Evolutionary conservation across 2,113 vertebrate genomes (phyloP).

Genomic region (Microtus richardsoni): DNA sequence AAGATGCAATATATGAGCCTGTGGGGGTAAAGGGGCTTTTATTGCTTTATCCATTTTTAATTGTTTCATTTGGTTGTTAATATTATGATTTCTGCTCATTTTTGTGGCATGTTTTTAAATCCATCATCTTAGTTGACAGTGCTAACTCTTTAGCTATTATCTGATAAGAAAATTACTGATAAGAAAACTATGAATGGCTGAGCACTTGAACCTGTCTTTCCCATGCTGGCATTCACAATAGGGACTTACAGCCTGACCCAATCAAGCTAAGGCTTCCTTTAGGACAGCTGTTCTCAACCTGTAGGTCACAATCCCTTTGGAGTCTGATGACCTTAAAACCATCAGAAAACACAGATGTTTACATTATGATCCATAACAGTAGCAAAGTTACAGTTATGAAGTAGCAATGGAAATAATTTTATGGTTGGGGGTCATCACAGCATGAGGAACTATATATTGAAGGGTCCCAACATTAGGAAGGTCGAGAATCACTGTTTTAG

Average conservation of each 20-base stretch:
- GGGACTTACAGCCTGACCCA: background rate
- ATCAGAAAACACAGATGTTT: background rate
- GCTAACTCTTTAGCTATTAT: background rate
- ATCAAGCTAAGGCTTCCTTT: background rate
- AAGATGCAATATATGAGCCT: background rate
- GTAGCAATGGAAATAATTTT: background rate
- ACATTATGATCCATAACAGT: background rate
- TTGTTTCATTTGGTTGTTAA: constrained; percentile 40
- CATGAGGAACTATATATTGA: background rate
- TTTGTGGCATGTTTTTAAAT: background rate
- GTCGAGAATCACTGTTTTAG: background rate
- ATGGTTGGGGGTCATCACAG: background rate
- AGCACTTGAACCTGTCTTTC: background rate
- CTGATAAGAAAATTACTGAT: background rate
- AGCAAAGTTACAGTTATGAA: background rate
- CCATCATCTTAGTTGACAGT: background rate
- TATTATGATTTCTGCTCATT: constrained; percentile 33
- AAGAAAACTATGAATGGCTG: constrained; percentile 18
- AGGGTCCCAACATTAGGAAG: background rate
- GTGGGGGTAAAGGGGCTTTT: background rate
- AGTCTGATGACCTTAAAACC: background rate
- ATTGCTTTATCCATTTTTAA: background rate
- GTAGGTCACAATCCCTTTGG: no score
- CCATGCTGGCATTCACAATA: background rate
- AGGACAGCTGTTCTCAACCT: no score